Conservation (phyloP, 2,797 vertebrate genomes). For the Macrochelys suwanniensis region DNA sequence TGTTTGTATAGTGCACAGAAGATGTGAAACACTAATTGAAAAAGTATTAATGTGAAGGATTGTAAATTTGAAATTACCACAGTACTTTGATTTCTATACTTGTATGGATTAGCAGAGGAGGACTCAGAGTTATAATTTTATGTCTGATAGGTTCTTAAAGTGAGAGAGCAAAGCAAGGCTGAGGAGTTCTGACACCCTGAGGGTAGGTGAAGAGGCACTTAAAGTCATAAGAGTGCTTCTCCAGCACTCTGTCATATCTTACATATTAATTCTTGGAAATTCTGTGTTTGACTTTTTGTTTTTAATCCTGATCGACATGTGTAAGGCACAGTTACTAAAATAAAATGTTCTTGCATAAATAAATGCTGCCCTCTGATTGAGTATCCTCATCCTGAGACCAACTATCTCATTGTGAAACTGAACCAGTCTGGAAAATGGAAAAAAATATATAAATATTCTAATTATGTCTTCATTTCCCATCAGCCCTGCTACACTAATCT, state of each 20-base stretch:
- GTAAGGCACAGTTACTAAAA: neutral
- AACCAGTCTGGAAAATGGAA: constrained; percentile 19
- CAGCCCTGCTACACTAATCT: constrained; percentile 28
- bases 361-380: neutral
- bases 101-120: neutral
- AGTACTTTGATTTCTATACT: neutral
- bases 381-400: neutral
- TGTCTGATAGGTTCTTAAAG: neutral
- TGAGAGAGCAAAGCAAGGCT: constrained; percentile 10
- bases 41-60: neutral
- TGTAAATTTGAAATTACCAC: constrained; percentile 50
- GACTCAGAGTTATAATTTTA: neutral
- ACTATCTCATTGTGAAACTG: constrained; percentile 12
- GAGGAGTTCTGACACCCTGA: neutral
- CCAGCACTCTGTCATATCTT: neutral
- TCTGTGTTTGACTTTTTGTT: constrained; percentile 9
- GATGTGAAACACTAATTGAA: constrained; percentile 22
- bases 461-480: constrained; percentile 22
- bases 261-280: constrained; percentile 20
- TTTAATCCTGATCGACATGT: neutral
- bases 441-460: constrained; percentile 39
- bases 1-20: constrained; percentile 56
- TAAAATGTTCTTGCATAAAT: neutral
- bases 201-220: constrained; percentile 37
- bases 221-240: constrained; percentile 39